Evolutionary conservation across 2,113 vertebrate genomes (phyloP), one percentile per base, ranked within the genome.

Genomic region (Scomber scombrus): DNA sequence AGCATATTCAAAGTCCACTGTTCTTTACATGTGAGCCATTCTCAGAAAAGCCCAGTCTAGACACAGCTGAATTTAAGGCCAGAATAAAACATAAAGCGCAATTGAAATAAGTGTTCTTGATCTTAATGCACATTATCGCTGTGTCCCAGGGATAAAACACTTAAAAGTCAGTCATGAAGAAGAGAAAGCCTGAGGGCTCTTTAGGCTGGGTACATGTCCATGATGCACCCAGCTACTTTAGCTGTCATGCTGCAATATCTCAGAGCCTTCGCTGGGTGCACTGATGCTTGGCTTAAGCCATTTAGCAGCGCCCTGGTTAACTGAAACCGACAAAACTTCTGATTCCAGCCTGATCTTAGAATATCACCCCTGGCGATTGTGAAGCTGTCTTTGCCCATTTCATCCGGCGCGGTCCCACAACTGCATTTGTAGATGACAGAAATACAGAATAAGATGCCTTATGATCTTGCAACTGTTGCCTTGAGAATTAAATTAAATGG

Each of bases 61-160:
- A 93, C 90, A 64, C 71, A 50, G 73, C 45, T 15, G 73, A 87
- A 88, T 91, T 83, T 75, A 82, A 80, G 60, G 62, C 89, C 91
- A 89, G 92, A 95, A 95, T 95, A 94, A 96, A 96, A 96, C 95
- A 97, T 96, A 96, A 94, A 95, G 93, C 92, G 88, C 93, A 92
- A 95, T 93, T 91, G 93, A 94, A 93, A 95, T 93, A 96, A 94
- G 90, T 95, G 96, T 95, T 93, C 93, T 87, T 95, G 94, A 93
- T 96, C 95, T 94, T 93, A 94, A 95, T 96, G 96, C 92, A 93
- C 95, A 95, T 95, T 93, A 93, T 86, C 75, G 92, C 94, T 90
- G 93, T 96, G 96, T 95, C 96, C 96, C 94, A 91, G 87, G 91
- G 95, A 95, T 92, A 90, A 95, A 96, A 94, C 95, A 91, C 95